Evolutionary conservation across 2,797 vertebrate genomes (phyloP).

Genomic region (Phoebastria nigripes): DNA sequence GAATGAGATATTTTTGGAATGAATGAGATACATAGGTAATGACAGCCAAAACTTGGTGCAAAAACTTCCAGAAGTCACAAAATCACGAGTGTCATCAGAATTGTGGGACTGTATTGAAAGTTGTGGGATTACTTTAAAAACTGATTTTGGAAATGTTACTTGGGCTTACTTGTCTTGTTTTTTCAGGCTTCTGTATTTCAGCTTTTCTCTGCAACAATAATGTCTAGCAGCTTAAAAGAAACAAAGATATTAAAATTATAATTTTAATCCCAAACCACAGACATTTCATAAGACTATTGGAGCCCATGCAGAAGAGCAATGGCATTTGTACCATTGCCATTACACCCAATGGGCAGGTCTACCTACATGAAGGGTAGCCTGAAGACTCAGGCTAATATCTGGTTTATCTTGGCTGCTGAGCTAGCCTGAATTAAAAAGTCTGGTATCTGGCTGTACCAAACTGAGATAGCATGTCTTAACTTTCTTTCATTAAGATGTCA

Average conservation of each 20-base stretch:
- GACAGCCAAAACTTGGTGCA: neutral
- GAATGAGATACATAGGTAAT: neutral
- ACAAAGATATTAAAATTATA: neutral
- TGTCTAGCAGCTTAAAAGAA: neutral
- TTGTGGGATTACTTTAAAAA: neutral
- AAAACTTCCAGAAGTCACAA: neutral
- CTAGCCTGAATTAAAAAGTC: neutral
- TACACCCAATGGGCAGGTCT: rapidly evolving
- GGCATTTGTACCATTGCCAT: neutral
- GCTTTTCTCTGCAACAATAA: neutral
- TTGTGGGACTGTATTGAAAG: neutral
- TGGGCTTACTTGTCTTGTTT: neutral
- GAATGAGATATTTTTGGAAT: neutral
- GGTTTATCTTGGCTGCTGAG: neutral
- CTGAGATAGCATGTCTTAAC: neutral
- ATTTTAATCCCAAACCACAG: neutral
- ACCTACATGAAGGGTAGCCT: neutral
- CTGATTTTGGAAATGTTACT: neutral
- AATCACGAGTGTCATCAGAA: neutral
- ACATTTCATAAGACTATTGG: neutral
- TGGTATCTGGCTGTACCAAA: neutral
- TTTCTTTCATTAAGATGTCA: neutral
- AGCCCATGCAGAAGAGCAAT: neutral
- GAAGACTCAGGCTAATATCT: neutral
- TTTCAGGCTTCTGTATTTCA: neutral